Conservation (phyloP, 2,888 invertebrate species). For the Eristalis intricaria region DNA sequence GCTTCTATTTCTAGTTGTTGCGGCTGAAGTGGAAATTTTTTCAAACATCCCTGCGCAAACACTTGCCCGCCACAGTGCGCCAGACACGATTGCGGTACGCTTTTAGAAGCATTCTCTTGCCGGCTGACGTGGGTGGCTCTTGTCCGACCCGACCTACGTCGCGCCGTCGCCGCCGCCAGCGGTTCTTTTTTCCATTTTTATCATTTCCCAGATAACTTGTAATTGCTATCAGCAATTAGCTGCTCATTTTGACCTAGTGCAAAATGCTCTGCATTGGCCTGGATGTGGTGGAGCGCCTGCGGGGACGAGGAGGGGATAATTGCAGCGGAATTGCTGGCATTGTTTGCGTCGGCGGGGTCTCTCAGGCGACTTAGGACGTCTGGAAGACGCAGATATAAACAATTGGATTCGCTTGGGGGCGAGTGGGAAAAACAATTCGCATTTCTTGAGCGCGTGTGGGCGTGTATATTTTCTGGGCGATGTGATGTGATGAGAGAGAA, state of each 20-base stretch:
- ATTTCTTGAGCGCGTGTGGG: slow-evolving; percentile 29
- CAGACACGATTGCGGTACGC: background rate
- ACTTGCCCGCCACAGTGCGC: background rate
- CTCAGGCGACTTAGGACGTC: background rate
- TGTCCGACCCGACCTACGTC: background rate
- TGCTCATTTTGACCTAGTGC: slow-evolving; percentile 54
- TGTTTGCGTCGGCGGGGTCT: background rate
- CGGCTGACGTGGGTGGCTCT: background rate
- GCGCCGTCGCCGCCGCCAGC: too few species aligned
- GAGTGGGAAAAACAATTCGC: slow-evolving; percentile 14
- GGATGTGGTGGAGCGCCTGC: too few species aligned
- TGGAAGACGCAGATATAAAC: background rate
- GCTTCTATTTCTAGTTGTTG: background rate
- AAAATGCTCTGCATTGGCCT: slow-evolving; percentile 14
- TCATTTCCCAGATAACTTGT: background rate
- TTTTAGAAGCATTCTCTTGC: background rate
- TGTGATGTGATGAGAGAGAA: slow-evolving; percentile 19
- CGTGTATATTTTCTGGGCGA: slow-evolving; percentile 15
- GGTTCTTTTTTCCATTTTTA: background rate
- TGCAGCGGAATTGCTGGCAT: slow-evolving; percentile 9
- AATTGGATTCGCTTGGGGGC: background rate
- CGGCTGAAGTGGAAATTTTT: slow-evolving; percentile 2
- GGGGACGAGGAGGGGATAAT: background rate
- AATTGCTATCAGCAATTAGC: slow-evolving; percentile 44
- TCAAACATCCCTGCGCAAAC: background rate